Percentiles rank a stretch among this genome's conserved stretches.
Evolutionary conservation across 2,888 invertebrate species (phyloP).

Genomic region (Troides aeacus): DNA sequence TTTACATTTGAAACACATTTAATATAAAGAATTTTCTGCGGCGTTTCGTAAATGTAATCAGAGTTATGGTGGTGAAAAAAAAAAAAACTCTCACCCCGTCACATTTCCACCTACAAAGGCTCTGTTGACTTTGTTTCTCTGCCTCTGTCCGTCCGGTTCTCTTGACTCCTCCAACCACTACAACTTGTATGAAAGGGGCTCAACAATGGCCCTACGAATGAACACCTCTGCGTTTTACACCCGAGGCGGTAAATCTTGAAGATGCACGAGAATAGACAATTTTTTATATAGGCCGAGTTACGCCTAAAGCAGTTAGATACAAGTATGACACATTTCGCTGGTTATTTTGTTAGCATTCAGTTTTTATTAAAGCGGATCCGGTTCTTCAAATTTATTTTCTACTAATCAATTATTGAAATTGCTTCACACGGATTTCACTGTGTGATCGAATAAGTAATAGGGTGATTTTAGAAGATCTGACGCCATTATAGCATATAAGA

Average conservation of each 20-base stretch:
- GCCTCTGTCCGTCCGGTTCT: conserved; percentile 7
- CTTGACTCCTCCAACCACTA: conserved; percentile 16
- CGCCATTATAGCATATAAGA: too few relatives aligned
- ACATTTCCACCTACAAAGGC: conserved; percentile 18
- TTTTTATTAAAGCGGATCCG: background rate
- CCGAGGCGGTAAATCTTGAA: conserved; percentile 24
- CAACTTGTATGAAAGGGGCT: conserved; percentile 25
- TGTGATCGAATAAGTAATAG: too few relatives aligned
- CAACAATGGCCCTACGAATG: conserved; percentile 28
- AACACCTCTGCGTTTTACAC: conserved; percentile 25
- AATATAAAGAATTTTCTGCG: background rate
- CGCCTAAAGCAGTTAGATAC: conserved; percentile 9
- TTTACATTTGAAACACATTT: background rate
- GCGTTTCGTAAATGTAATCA: conserved; percentile 7
- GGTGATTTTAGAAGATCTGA: too few relatives aligned
- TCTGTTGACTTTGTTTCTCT: conserved; percentile 24
- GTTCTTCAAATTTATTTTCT: background rate
- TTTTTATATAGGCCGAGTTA: conserved; percentile 5
- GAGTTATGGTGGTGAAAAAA: conserved; percentile 1
- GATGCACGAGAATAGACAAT: conserved; percentile 26
- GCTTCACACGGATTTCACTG: background rate
- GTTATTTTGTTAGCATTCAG: background rate
- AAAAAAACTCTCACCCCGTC: conserved; percentile 3
- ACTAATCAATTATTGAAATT: background rate
- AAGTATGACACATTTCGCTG: background rate